Evolutionary conservation across 2,113 vertebrate genomes (phyloP).

Genomic region (Cyrtonyx montezumae): DNA sequence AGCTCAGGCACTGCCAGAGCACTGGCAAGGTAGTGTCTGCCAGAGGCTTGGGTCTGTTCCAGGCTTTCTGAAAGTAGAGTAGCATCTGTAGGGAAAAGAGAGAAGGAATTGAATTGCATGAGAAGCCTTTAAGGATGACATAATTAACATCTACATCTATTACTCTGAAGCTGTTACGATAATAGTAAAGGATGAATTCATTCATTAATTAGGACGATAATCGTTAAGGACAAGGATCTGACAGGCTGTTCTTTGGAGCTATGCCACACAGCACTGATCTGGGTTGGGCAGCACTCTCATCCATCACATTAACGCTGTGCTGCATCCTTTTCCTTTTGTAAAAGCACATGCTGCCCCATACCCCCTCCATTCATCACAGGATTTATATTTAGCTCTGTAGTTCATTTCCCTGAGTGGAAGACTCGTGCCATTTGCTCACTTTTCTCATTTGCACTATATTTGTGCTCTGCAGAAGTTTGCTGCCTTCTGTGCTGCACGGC

Average conservation of each 20-base stretch:
- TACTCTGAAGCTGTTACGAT: not conserved
- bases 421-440: not conserved
- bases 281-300: not conserved
- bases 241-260: not conserved
- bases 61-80: not conserved
- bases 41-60: not conserved
- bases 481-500: accelerated
- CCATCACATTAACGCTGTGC: not conserved
- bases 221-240: not conserved
- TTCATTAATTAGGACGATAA: not conserved
- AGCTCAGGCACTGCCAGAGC: not conserved
- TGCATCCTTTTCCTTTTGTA: not conserved
- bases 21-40: not conserved
- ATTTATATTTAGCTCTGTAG: accelerated
- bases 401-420: not conserved
- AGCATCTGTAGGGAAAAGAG: not conserved
- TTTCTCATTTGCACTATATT: not conserved
- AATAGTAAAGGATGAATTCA: not conserved
- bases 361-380: not conserved
- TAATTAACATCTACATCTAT: not conserved
- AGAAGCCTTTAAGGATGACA: not conserved
- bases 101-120: not conserved
- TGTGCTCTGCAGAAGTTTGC: not conserved
- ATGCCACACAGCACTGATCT: not conserved
- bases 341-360: accelerated